These are phyloP conservation scores for Takifugu rubripes DNA, from an alignment of 2,797 vertebrate genomes.

Conservation along the genomic window DNA sequence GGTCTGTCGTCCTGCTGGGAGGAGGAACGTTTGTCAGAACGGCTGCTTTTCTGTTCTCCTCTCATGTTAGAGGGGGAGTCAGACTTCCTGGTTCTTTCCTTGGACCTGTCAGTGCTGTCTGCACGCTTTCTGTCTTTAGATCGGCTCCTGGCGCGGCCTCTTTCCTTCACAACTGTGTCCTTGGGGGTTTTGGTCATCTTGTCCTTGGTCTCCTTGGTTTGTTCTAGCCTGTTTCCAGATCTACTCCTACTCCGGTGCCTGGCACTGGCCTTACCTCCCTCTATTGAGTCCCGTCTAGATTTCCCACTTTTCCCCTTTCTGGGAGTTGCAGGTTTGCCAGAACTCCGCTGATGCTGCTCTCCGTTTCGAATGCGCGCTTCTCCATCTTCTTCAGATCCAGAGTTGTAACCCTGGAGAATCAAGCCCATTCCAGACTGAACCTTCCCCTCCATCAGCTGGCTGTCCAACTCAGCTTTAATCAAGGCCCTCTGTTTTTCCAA, in stretches of 20 bases:
- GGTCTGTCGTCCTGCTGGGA: constrained; percentile 77
- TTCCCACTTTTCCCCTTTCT: constrained; percentile 75
- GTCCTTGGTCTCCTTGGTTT: constrained; percentile 84
- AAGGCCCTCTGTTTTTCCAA: constrained; percentile 97
- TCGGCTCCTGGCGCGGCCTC: constrained; percentile 80
- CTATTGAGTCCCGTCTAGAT: constrained; percentile 84
- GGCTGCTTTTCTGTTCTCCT: constrained; percentile 73
- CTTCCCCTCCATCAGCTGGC: constrained; percentile 90
- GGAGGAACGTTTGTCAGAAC: constrained; percentile 79
- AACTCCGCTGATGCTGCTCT: constrained; percentile 79
- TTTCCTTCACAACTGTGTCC: constrained; percentile 62
- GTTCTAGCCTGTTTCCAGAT: constrained; percentile 79
- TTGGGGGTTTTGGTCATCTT: constrained; percentile 82
- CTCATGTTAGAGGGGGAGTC: constrained; percentile 82
- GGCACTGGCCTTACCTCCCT: constrained; percentile 80
- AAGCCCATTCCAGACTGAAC: constrained; percentile 97
- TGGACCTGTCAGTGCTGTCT: constrained; percentile 82
- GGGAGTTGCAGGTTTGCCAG: constrained; percentile 68
- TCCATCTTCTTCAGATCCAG: constrained; percentile 94
- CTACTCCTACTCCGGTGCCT: constrained; percentile 87
- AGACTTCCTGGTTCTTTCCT: constrained; percentile 85
- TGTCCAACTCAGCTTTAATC: constrained; percentile 98
- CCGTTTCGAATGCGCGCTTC: constrained; percentile 89
- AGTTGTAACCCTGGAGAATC: constrained; percentile 97
- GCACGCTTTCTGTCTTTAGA: constrained; percentile 89